Percentiles rank a stretch among this genome's conserved stretches.
Conservation (phyloP, 2,888 invertebrate genomes). For the Hirudinaria manillensis region DNA sequence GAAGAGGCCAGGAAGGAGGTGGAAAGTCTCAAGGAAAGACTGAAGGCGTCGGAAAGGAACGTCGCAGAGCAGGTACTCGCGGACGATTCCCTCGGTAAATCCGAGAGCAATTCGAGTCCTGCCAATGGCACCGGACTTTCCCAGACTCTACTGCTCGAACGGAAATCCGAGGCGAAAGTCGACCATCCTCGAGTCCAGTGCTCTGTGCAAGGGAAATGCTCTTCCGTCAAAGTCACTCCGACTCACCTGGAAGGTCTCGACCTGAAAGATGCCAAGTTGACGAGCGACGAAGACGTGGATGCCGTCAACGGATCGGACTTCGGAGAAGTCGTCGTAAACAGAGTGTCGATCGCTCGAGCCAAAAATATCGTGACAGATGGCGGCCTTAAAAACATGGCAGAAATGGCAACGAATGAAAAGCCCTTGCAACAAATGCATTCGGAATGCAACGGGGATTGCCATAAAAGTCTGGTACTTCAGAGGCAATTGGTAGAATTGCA, state of each 20-base stretch:
- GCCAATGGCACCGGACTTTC: neutral
- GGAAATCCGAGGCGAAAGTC: neutral
- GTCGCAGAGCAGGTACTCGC: neutral
- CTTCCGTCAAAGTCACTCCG: neutral
- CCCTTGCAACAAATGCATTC: neutral
- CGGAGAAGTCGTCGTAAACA: neutral
- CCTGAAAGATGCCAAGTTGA: neutral
- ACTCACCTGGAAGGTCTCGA: conserved; percentile 8
- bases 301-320: neutral
- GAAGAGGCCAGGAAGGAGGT: conserved; percentile 7
- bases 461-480: neutral
- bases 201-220: neutral
- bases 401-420: neutral
- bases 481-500: neutral
- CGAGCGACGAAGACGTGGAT: neutral
- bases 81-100: neutral
- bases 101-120: neutral
- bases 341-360: neutral
- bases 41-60: neutral
- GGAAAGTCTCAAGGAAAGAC: neutral
- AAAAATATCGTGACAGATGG: neutral
- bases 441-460: neutral
- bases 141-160: neutral
- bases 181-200: neutral
- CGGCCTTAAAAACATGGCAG: neutral